Conservation (phyloP, 2,113 vertebrate genomes). For the Pelmatolapia mariae region DNA sequence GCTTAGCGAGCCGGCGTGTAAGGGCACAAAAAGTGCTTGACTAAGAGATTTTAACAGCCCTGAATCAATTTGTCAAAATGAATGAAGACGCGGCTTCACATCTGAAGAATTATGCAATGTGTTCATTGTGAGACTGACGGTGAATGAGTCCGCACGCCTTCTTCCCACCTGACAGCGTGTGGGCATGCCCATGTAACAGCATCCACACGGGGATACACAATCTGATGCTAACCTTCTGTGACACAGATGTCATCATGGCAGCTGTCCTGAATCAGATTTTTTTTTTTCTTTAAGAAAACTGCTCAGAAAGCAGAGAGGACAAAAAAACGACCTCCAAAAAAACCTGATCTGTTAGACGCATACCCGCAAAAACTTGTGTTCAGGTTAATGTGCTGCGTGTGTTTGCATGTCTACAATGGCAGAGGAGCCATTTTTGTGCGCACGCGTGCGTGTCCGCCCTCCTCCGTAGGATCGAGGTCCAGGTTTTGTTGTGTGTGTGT, state of each 20-base stretch:
- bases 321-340: neutral
- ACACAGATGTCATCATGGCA: slow-evolving; percentile 25
- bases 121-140: slow-evolving; percentile 35
- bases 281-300: neutral
- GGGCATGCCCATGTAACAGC: slow-evolving; percentile 28
- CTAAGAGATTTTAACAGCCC: neutral
- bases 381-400: neutral
- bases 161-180: slow-evolving; percentile 54
- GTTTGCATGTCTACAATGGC: slow-evolving; percentile 11
- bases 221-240: slow-evolving; percentile 23
- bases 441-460: slow-evolving; percentile 27
- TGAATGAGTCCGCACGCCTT: slow-evolving; percentile 55
- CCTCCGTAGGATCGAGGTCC: slow-evolving; percentile 59
- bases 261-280: neutral
- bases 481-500: slow-evolving; percentile 58
- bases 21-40: neutral
- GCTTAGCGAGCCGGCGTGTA: neutral
- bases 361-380: neutral
- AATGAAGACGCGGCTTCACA: slow-evolving; percentile 14
- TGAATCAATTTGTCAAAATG: neutral
- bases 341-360: neutral
- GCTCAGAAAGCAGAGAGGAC: neutral
- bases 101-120: slow-evolving; percentile 18
- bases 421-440: slow-evolving; percentile 7
- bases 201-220: neutral